phyloP scores from a whole-genome alignment of 1,140 invertebrate species.

The Watersipora subatra region DNA sequence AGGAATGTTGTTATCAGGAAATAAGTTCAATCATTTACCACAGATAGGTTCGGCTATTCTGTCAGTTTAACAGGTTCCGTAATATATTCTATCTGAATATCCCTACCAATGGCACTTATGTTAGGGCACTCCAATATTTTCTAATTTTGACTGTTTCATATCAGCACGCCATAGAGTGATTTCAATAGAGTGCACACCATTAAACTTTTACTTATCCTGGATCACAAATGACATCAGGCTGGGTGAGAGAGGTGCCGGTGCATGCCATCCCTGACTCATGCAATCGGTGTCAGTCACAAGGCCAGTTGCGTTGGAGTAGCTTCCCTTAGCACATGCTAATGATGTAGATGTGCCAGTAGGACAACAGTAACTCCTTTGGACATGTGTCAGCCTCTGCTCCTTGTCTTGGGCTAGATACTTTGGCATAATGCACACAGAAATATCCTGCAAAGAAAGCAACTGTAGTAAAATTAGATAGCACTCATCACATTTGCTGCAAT shows the following conservation, averaged over 20 bases:
- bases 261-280: conserved; percentile 25
- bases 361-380: conserved; percentile 27
- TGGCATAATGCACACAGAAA: conserved; percentile 30
- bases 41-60: too few species aligned
- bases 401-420: conserved; percentile 31
- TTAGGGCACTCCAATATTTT: too few species aligned
- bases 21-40: too few species aligned
- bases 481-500: too few species aligned
- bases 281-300: conserved; percentile 21
- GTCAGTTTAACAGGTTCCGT: too few species aligned
- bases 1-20: too few species aligned
- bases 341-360: conserved; percentile 20
- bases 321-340: conserved; percentile 24
- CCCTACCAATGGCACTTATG: too few species aligned
- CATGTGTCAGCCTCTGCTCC: conserved; percentile 29
- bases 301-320: conserved; percentile 24
- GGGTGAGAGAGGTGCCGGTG: conserved; percentile 17
- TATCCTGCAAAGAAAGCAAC: conserved; percentile 24
- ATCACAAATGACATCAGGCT: conserved; percentile 21
- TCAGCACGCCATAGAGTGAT: too few species aligned
- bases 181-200: too few species aligned
- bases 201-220: conserved; percentile 27
- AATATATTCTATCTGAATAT: too few species aligned
- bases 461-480: too few species aligned
- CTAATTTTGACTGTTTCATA: too few species aligned